These are phyloP conservation scores for Cyprinodon tularosa DNA, from an alignment of 2,113 vertebrate species.

Conservation along the genomic window DNA sequence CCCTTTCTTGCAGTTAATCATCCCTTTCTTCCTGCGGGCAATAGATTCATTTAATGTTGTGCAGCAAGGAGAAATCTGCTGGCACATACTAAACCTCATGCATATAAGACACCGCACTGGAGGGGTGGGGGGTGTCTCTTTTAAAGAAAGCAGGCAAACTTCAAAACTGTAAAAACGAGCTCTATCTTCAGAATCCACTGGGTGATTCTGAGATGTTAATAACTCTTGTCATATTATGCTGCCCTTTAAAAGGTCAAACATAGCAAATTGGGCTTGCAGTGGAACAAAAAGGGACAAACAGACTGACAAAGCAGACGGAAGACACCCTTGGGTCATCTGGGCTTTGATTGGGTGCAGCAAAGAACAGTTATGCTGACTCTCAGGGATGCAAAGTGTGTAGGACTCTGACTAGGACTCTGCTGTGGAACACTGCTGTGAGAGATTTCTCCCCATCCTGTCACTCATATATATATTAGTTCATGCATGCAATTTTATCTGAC, in stretches of 20 bases:
- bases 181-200: slow-evolving; percentile 56
- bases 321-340: slow-evolving; percentile 60
- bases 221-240: slow-evolving; percentile 73
- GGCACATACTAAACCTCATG: background rate
- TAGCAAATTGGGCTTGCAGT: slow-evolving; percentile 67
- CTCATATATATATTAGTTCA: slow-evolving; percentile 33
- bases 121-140: slow-evolving; percentile 19
- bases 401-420: slow-evolving; percentile 51
- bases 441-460: slow-evolving; percentile 50
- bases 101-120: slow-evolving; percentile 9
- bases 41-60: background rate
- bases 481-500: slow-evolving; percentile 39
- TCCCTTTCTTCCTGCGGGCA: background rate
- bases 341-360: slow-evolving; percentile 64
- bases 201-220: slow-evolving; percentile 65
- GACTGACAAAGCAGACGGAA: slow-evolving; percentile 68
- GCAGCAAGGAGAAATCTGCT: background rate
- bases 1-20: background rate
- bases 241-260: slow-evolving; percentile 73
- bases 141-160: slow-evolving; percentile 46
- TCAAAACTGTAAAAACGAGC: slow-evolving; percentile 52
- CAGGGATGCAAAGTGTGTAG: slow-evolving; percentile 43
- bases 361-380: slow-evolving; percentile 66
- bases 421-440: slow-evolving; percentile 29
- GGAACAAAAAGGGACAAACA: slow-evolving; percentile 60